These are phyloP conservation scores for Scaptodrosophila latifasciaeformis DNA, from an alignment of 2,888 invertebrate species.

Conservation along the genomic window DNA sequence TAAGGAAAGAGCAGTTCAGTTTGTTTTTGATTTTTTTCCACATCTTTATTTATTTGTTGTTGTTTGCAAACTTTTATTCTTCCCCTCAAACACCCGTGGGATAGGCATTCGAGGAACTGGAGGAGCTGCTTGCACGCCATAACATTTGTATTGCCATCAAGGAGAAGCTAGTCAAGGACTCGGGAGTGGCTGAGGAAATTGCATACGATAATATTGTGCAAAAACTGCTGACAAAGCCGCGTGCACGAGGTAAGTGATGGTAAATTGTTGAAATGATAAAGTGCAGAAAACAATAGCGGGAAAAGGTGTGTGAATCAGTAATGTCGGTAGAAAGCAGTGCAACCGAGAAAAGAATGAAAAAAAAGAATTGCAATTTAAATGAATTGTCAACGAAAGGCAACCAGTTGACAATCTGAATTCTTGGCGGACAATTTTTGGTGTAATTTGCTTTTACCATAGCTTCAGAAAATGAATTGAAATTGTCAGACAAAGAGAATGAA, in stretches of 20 bases:
- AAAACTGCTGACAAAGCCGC: constrained; percentile 87
- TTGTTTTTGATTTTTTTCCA: background rate
- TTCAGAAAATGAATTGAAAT: no score
- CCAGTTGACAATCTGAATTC: background rate
- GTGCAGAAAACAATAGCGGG: background rate
- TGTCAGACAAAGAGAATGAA: no score
- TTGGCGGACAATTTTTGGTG: no score
- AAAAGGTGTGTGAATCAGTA: no score
- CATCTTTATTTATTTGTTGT: constrained; percentile 4
- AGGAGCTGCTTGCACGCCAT: constrained; percentile 86
- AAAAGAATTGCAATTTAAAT: constrained; percentile 27
- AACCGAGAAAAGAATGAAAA: constrained; percentile 13
- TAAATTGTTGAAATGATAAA: constrained; percentile 5
- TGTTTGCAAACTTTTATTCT: no score
- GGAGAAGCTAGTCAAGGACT: constrained; percentile 95
- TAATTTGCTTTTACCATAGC: no score
- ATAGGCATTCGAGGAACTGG: constrained; percentile 95
- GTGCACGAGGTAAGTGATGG: constrained; percentile 86
- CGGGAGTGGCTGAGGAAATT: constrained; percentile 91
- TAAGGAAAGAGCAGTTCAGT: no score
- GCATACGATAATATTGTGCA: constrained; percentile 92
- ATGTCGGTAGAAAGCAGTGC: no score
- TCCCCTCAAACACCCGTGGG: no score
- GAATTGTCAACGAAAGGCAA: constrained; percentile 37
- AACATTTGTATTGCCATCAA: constrained; percentile 96